Conservation (phyloP, 1,140 invertebrate genomes). For the Scaptomyza hsui region DNA sequence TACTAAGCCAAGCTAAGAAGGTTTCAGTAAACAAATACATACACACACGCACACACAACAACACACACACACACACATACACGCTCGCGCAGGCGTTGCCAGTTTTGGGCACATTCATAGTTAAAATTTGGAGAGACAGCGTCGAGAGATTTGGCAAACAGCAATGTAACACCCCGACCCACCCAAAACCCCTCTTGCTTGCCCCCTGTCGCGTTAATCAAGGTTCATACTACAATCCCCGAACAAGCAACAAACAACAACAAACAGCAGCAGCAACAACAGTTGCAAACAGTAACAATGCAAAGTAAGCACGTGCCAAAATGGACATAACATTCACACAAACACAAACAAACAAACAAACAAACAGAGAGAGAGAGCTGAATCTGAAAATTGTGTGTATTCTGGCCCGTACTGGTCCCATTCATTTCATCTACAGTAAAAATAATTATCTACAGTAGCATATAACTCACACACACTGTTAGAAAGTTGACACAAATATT, state of each 20-base stretch:
- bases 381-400: slow-evolving; percentile 18
- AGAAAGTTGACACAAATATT: slow-evolving; percentile 1
- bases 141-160: slow-evolving; percentile 78
- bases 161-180: slow-evolving; percentile 33
- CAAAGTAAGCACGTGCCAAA: slow-evolving; percentile 69
- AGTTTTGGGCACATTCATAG: slow-evolving; percentile 72
- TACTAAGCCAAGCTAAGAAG: slow-evolving; percentile 82
- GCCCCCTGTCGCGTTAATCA: slow-evolving; percentile 71
- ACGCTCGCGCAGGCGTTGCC: slow-evolving; percentile 16
- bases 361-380: slow-evolving; percentile 1
- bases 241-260: slow-evolving; percentile 36
- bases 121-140: slow-evolving; percentile 80
- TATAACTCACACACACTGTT: not conserved
- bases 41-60: slow-evolving; percentile 38
- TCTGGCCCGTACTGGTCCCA: not conserved
- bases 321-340: slow-evolving; percentile 57
- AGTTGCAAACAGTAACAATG: slow-evolving; percentile 55
- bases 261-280: slow-evolving; percentile 39
- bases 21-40: slow-evolving; percentile 78
- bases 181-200: not conserved
- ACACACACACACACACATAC: slow-evolving; percentile 38
- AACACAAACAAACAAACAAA: not conserved
- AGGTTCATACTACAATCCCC: slow-evolving; percentile 72
- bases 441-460: not conserved
- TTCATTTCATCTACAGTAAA: not conserved